Percentiles rank a stretch among this genome's conserved stretches.
These are phyloP conservation scores for Drosophila picticornis DNA, from an alignment of 2,888 invertebrate species.

Conservation along the genomic window DNA sequence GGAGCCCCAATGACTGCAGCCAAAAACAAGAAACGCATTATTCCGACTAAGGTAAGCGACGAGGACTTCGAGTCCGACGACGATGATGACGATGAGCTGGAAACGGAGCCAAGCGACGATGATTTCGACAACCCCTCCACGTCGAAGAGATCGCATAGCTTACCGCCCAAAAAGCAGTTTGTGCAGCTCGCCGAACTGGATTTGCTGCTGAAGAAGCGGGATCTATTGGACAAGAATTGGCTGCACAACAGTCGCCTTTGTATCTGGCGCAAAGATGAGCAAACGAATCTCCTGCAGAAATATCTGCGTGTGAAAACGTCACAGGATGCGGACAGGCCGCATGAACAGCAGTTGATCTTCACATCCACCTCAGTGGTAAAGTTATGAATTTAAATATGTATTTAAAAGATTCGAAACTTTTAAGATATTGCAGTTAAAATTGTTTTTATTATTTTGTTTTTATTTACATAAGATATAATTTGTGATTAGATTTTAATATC, in stretches of 20 bases:
- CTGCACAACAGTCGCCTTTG: conserved; percentile 82
- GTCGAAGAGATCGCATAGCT: conserved; percentile 58
- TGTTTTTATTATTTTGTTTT: background rate
- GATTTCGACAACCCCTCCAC: conserved; percentile 65
- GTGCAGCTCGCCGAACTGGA: conserved; percentile 65
- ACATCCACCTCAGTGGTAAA: conserved; percentile 85
- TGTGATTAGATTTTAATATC: background rate
- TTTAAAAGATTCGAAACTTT: too few relatives aligned
- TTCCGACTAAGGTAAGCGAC: conserved; percentile 71
- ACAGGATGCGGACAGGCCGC: conserved; percentile 47
- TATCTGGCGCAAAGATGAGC: conserved; percentile 84
- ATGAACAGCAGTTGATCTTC: conserved; percentile 82
- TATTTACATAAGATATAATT: background rate
- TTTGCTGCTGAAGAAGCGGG: conserved; percentile 82
- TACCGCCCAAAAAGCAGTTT: conserved; percentile 81
- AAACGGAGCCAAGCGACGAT: conserved; percentile 69
- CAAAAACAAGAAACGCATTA: conserved; percentile 73
- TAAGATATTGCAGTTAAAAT: too few relatives aligned
- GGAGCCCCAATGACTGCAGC: conserved; percentile 53
- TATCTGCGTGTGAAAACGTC: conserved; percentile 83
- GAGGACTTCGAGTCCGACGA: conserved; percentile 72
- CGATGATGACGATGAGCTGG: conserved; percentile 64
- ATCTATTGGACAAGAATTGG: conserved; percentile 79
- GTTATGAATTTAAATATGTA: background rate
- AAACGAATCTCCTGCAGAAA: conserved; percentile 83